These are phyloP conservation scores for Aphidius ervi DNA, from an alignment of 1,140 invertebrate species.

Conservation along the genomic window DNA sequence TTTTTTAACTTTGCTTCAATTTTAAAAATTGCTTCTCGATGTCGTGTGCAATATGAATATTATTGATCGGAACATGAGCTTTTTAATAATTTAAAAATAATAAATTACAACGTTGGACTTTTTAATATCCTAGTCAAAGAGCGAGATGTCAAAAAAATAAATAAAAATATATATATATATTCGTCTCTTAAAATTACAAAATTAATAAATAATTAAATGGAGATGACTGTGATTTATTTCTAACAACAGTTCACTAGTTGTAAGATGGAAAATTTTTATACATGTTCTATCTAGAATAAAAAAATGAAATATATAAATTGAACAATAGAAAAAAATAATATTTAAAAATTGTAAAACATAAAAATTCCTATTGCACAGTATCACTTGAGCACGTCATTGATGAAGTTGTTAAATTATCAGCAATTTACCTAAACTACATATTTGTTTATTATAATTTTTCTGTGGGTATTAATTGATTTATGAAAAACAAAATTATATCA, in stretches of 20 bases:
- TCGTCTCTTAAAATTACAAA: not conserved
- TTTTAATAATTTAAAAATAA: conserved; percentile 25
- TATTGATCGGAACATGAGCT: conserved; percentile 31
- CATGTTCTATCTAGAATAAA: conserved; percentile 13
- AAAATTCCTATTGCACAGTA: conserved; percentile 40
- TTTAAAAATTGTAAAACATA: conserved; percentile 20
- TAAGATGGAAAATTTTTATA: conserved; percentile 34
- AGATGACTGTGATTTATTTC: conserved; percentile 38
- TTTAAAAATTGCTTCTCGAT: not conserved
- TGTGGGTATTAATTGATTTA: not conserved
- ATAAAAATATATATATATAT: not conserved
- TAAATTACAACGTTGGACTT: not conserved
- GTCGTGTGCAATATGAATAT: not conserved
- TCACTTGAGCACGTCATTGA: conserved; percentile 33
- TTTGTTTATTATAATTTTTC: conserved; percentile 23
- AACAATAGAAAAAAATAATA: conserved; percentile 16
- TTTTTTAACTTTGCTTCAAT: conserved; percentile 6
- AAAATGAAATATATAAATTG: conserved; percentile 12
- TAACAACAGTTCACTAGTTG: conserved; percentile 35
- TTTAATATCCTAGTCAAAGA: conserved; percentile 35
- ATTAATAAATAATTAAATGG: conserved; percentile 12
- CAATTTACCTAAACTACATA: conserved; percentile 31
- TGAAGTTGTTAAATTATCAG: conserved; percentile 30
- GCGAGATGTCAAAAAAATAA: not conserved
- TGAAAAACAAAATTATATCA: too few species aligned